Conservation (phyloP, 2,113 vertebrate genomes). For the Salvelinus fontinalis region DNA sequence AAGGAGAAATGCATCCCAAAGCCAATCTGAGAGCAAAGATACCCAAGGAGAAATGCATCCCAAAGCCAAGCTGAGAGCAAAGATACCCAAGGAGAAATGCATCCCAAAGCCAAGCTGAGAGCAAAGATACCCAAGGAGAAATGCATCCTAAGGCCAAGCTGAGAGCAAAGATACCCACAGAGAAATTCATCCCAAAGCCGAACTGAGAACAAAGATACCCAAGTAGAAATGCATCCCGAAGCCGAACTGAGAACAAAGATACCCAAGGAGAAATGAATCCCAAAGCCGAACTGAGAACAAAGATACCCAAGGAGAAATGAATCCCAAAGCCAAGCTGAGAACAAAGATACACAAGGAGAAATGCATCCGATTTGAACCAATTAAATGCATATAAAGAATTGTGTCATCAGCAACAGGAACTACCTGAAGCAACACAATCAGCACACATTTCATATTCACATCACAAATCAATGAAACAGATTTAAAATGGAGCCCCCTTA, state of each 20-base stretch:
- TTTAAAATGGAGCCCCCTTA: neutral
- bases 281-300: neutral
- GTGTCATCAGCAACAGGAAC: neutral
- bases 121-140: neutral
- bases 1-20: too few species aligned
- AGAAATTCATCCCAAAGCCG: constrained; percentile 9
- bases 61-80: too few species aligned
- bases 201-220: neutral
- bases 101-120: too few species aligned
- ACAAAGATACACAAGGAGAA: neutral
- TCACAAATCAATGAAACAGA: neutral
- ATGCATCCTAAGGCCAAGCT: neutral
- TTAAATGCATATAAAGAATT: neutral
- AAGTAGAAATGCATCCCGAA: too few species aligned
- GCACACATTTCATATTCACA: neutral
- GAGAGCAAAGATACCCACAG: constrained; percentile 26
- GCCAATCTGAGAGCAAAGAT: too few species aligned
- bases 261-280: neutral
- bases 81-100: too few species aligned
- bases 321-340: neutral
- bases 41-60: too few species aligned
- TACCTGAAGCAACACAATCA: neutral
- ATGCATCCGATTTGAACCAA: neutral
- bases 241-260: neutral
- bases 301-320: too few species aligned